A percentile compares a stretch with the other conserved stretches of the same genome.
Evolutionary conservation across 2,888 invertebrate genomes (phyloP).

Genomic region (Cerastis rubricosa): DNA sequence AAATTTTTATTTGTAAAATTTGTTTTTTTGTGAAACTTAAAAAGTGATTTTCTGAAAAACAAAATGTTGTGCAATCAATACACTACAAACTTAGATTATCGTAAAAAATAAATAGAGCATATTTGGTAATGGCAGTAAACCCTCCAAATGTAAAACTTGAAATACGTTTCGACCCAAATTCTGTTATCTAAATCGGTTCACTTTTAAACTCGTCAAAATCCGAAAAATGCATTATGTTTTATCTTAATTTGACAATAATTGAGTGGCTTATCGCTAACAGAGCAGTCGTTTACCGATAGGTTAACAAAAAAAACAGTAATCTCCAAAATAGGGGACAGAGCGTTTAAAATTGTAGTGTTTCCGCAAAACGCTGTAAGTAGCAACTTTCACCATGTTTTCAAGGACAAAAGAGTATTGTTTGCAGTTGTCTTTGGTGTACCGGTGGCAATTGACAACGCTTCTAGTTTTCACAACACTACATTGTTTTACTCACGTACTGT

Average conservation of each 20-base stretch:
- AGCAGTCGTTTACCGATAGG: neutral
- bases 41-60: no score
- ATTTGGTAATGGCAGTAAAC: neutral
- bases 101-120: neutral
- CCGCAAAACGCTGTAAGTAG: conserved; percentile 17
- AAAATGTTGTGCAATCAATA: conserved; percentile 1
- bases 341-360: conserved; percentile 1
- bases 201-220: conserved; percentile 15
- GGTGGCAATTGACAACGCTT: conserved; percentile 30
- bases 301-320: conserved; percentile 3
- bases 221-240: conserved; percentile 42
- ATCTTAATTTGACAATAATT: conserved; percentile 38
- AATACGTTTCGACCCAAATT: conserved; percentile 19
- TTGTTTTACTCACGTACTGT: conserved; percentile 50
- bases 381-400: conserved; percentile 62
- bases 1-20: no score
- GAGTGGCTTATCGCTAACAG: conserved; percentile 1
- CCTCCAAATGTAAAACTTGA: neutral
- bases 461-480: conserved; percentile 49
- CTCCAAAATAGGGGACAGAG: conserved; percentile 14
- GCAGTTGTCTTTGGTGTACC: conserved; percentile 46
- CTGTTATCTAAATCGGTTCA: conserved; percentile 44
- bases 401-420: conserved; percentile 65
- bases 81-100: neutral
- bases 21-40: no score